These are phyloP conservation scores for Zaprionus lineosus DNA, from an alignment of 2,888 invertebrate genomes.

Conservation along the genomic window DNA sequence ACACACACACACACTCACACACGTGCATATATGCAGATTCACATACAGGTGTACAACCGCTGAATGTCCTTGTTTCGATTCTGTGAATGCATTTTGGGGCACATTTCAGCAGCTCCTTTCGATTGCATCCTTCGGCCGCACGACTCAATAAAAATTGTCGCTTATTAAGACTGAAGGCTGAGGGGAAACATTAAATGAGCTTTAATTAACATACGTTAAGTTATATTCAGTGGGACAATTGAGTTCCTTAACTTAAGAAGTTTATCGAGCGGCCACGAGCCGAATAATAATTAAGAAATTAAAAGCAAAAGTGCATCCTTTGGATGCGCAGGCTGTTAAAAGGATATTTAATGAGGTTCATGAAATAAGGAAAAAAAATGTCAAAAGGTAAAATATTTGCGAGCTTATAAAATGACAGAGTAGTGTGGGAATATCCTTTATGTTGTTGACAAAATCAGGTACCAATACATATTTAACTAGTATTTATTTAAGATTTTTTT, in stretches of 20 bases:
- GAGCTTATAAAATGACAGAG: too few species aligned
- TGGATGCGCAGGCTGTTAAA: too few species aligned
- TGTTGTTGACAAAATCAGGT: too few species aligned
- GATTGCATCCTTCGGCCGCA: constrained; percentile 13
- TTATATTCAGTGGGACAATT: neutral
- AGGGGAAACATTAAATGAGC: neutral
- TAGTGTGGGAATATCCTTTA: too few species aligned
- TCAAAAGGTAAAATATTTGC: too few species aligned
- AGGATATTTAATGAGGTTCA: too few species aligned
- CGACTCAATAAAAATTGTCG: constrained; percentile 24
- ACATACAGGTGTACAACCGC: constrained; percentile 14
- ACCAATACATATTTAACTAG: too few species aligned
- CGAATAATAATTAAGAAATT: too few species aligned
- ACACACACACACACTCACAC: neutral
- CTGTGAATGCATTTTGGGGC: constrained; percentile 18
- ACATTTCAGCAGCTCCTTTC: constrained; percentile 23
- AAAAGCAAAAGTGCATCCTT: neutral
- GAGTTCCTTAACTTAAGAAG: neutral
- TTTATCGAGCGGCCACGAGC: too few species aligned
- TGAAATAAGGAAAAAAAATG: too few species aligned
- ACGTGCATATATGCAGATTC: constrained; percentile 13
- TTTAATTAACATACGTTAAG: constrained; percentile 20
- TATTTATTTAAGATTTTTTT: too few species aligned
- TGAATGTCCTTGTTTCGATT: constrained; percentile 37
- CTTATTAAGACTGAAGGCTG: constrained; percentile 27